Conservation (phyloP, 1,140 invertebrate species). For the Phocides pigmalion region DNA sequence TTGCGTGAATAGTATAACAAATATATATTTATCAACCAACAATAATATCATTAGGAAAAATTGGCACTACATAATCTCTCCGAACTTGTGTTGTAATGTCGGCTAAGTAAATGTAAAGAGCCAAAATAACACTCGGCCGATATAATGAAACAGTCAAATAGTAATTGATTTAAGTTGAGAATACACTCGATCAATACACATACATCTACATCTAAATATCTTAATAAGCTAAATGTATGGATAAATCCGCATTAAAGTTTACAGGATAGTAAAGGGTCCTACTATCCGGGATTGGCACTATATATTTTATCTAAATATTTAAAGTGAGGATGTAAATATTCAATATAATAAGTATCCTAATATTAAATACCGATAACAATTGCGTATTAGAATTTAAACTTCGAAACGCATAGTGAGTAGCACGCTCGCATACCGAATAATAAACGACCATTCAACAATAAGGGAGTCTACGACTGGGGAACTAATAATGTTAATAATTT, state of each 20-base stretch:
- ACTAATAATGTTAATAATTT: conserved; percentile 28
- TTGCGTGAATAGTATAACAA: conserved; percentile 26
- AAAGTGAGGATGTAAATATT: conserved; percentile 71
- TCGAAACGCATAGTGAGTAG: conserved; percentile 52
- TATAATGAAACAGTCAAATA: conserved; percentile 23
- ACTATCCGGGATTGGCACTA: conserved; percentile 71
- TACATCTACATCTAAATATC: conserved; percentile 64
- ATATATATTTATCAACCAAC: conserved; percentile 37
- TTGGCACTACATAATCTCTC: conserved; percentile 50
- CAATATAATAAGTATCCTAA: conserved; percentile 68
- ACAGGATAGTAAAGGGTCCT: conserved; percentile 61
- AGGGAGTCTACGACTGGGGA: conserved; percentile 33
- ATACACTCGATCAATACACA: conserved; percentile 39
- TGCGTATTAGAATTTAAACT: conserved; percentile 66
- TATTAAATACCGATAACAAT: conserved; percentile 68
- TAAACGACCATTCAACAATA: conserved; percentile 50
- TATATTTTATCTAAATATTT: conserved; percentile 64
- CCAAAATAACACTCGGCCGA: conserved; percentile 16
- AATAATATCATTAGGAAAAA: conserved; percentile 47
- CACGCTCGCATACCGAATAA: conserved; percentile 49
- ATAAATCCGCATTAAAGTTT: conserved; percentile 54
- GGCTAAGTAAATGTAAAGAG: not conserved
- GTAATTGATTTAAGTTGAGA: conserved; percentile 30
- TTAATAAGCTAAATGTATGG: conserved; percentile 62
- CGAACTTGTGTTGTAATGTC: not conserved